phyloP scores from a whole-genome alignment of 2,797 vertebrate genomes.

The Coracias cyanogaster region DNA sequence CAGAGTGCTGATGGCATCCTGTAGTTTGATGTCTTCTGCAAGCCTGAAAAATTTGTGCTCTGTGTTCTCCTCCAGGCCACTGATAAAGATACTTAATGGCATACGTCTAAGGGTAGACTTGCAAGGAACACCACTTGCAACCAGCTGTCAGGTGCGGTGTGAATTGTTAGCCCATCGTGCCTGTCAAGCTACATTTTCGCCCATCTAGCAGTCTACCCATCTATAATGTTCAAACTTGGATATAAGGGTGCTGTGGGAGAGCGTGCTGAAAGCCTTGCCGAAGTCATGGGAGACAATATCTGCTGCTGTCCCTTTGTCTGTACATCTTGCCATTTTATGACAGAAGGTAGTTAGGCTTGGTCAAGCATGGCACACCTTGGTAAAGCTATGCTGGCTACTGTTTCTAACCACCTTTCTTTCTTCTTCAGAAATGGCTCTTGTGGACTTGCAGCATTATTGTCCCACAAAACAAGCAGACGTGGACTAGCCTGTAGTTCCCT shows the following conservation, averaged over 20 bases:
- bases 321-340: background rate
- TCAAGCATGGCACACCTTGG: background rate
- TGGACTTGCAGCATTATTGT: background rate
- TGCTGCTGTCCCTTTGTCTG: background rate
- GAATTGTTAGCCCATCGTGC: background rate
- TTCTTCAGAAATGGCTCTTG: background rate
- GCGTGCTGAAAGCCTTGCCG: background rate
- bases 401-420: background rate
- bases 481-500: background rate
- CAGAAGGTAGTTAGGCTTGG: background rate
- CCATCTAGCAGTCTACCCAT: background rate
- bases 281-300: background rate
- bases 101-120: background rate
- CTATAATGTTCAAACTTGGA: background rate
- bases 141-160: background rate
- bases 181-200: background rate
- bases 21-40: background rate
- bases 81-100: rapidly evolving
- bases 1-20: background rate
- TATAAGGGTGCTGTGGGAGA: background rate
- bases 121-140: background rate
- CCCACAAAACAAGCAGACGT: background rate
- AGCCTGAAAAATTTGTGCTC: background rate
- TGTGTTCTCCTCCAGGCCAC: background rate
- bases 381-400: background rate